Percentiles rank a stretch among this genome's conserved stretches.
phyloP scores from a whole-genome alignment of 2,113 vertebrate species.

The Vicugna pacos region DNA sequence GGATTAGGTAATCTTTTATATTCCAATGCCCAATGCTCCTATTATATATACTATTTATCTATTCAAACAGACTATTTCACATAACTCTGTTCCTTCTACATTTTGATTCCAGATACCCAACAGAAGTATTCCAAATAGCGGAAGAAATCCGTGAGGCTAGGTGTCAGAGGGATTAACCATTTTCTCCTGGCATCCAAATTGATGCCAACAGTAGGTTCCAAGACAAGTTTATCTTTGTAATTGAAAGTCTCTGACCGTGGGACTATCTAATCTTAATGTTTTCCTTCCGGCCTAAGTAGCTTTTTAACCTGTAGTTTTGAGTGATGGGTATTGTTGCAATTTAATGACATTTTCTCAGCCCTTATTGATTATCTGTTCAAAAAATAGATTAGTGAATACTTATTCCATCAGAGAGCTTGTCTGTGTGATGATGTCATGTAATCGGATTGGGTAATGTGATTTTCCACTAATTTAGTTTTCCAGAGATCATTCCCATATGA shows the following conservation, averaged over 20 bases:
- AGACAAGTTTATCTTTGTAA: slow-evolving; percentile 65
- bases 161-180: background rate
- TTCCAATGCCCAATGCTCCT: background rate
- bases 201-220: background rate
- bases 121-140: slow-evolving; percentile 44
- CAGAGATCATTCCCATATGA: slow-evolving; percentile 39
- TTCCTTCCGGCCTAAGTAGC: slow-evolving; percentile 65
- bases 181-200: slow-evolving; percentile 19
- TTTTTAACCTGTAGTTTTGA: slow-evolving; percentile 65
- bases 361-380: slow-evolving; percentile 66
- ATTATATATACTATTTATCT: background rate
- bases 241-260: slow-evolving; percentile 33
- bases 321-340: slow-evolving; percentile 40
- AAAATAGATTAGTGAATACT: slow-evolving; percentile 71
- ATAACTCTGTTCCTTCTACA: background rate
- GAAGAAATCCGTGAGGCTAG: slow-evolving; percentile 51
- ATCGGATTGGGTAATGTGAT: slow-evolving; percentile 67
- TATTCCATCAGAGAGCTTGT: slow-evolving; percentile 57
- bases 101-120: slow-evolving; percentile 21
- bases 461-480: slow-evolving; percentile 2
- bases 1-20: background rate
- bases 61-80: background rate
- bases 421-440: slow-evolving; percentile 62
- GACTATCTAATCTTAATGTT: slow-evolving; percentile 52
- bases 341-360: slow-evolving; percentile 66